Base-by-base conservation (phyloP, 2,888 invertebrate species). In the Lasioglossum lativentre region DNA sequence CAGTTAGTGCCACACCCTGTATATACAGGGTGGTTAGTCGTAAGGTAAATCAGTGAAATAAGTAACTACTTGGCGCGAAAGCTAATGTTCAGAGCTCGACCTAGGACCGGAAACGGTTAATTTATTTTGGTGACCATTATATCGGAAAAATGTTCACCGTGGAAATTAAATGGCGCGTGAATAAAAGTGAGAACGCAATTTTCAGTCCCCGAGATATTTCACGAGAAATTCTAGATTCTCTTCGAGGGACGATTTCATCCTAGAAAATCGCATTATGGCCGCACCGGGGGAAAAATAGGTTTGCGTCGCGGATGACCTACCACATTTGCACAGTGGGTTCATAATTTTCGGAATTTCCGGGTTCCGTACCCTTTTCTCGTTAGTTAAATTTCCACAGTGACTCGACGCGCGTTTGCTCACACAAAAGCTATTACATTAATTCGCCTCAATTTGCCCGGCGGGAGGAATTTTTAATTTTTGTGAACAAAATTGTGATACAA, bases 301-400 rank as follows among this genome's bases (percentile, higher is more conserved):
- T 63, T 63, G 63, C 63, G 2, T 30, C 30, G 63, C 30, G 63
- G 63, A 63, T 63, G 63, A 63, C 63, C 63, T 30, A 63, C 30
- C 63, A 16, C 63, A 30, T 63, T 63, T 63, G 63, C 63, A 16
- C 19, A 63, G 27, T 2, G 23, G 70, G 38, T 30, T 63, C 63
- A 30, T 63, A 63, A 63, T 63, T 63, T 63, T 63, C 30, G 16
- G 63, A 63, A 63, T 63, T 63, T 30, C 63, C 63, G 30, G 30
- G 30, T 63, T 30, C 30, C 30, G 30, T 63, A 30, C 16, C 63
- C 30, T 63, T 63, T 45, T 16, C 63, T 3, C 63, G 63, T 63
- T 63, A 63, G 63, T 27, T 63, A 27, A 30, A 63, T 63, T 30
- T 16, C 27, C 30, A 63, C 16, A 2, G 63, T 63, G 63, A 63